phyloP scores from a whole-genome alignment of 1,140 invertebrate species.

The Eumaeus atala region DNA sequence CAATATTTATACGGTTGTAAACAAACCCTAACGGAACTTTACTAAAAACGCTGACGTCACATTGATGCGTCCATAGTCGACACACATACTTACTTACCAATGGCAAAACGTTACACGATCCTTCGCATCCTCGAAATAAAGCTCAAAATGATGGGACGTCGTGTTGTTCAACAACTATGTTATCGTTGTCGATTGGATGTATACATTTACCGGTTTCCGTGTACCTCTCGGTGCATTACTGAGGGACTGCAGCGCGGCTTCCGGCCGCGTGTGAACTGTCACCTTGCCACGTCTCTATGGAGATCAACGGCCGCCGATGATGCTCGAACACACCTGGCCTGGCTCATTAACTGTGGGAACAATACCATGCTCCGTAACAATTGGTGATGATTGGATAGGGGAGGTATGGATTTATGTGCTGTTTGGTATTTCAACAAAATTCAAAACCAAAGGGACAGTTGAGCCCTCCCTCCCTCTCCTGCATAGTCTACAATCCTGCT shows the following conservation, averaged over 20 bases:
- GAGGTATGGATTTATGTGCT: too few species aligned
- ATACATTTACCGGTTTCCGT: slow-evolving; percentile 25
- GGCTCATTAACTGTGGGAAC: background rate
- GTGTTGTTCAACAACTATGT: slow-evolving; percentile 1
- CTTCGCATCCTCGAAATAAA: slow-evolving; percentile 5
- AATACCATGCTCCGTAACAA: background rate
- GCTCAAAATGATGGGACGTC: slow-evolving; percentile 9
- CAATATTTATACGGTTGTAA: slow-evolving; percentile 25
- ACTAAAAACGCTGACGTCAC: slow-evolving; percentile 41
- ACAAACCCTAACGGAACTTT: slow-evolving; percentile 37
- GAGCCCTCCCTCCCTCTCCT: too few species aligned
- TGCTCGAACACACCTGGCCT: slow-evolving; percentile 7
- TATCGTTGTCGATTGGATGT: slow-evolving; percentile 16
- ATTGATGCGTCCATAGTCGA: slow-evolving; percentile 24
- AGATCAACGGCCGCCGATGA: slow-evolving; percentile 20
- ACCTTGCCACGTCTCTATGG: slow-evolving; percentile 42
- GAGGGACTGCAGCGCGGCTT: slow-evolving; percentile 54
- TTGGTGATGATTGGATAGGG: too few species aligned
- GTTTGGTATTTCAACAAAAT: too few species aligned
- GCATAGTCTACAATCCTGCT: too few species aligned
- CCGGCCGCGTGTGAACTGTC: slow-evolving; percentile 56
- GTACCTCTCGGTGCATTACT: slow-evolving; percentile 29
- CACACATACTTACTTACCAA: slow-evolving; percentile 4
- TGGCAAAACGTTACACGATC: background rate
- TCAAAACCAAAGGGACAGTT: too few species aligned